phyloP scores from a whole-genome alignment of 2,888 invertebrate genomes.

The Tribolium freemani region DNA sequence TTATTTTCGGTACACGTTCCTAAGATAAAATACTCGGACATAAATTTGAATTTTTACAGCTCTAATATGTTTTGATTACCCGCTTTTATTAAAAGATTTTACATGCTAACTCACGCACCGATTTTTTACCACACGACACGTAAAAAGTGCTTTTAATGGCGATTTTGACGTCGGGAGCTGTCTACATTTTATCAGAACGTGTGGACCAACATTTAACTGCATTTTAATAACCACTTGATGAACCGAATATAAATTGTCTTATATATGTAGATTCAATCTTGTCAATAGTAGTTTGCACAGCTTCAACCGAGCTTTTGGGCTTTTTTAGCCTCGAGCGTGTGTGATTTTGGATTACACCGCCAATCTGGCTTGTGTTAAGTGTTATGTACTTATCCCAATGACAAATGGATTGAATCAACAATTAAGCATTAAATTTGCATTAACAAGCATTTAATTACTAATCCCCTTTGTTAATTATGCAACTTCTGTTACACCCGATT shows the following conservation, averaged over 20 bases:
- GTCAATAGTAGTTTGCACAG: neutral
- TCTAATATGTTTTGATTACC: conserved; percentile 52
- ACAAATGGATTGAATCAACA: conserved; percentile 16
- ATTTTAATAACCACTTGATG: too few species aligned
- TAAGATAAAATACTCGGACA: conserved; percentile 55
- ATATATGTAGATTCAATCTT: neutral
- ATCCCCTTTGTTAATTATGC: neutral
- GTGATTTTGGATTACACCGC: neutral
- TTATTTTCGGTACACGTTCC: conserved; percentile 58
- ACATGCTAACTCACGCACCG: conserved; percentile 5
- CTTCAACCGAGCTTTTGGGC: too few species aligned
- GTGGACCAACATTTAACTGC: neutral
- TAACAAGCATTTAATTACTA: conserved; percentile 11
- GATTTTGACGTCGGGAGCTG: too few species aligned
- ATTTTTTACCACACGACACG: too few species aligned
- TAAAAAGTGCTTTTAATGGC: too few species aligned
- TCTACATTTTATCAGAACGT: neutral
- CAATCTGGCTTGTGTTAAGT: neutral
- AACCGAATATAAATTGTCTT: neutral
- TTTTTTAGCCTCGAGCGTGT: neutral
- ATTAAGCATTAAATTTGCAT: conserved; percentile 19
- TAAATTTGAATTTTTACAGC: conserved; percentile 48
- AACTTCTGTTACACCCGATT: neutral
- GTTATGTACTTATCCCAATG: neutral
- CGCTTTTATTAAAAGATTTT: conserved; percentile 43